phyloP scores from a whole-genome alignment of 2,888 invertebrate species.

The Cephus pulcher region DNA sequence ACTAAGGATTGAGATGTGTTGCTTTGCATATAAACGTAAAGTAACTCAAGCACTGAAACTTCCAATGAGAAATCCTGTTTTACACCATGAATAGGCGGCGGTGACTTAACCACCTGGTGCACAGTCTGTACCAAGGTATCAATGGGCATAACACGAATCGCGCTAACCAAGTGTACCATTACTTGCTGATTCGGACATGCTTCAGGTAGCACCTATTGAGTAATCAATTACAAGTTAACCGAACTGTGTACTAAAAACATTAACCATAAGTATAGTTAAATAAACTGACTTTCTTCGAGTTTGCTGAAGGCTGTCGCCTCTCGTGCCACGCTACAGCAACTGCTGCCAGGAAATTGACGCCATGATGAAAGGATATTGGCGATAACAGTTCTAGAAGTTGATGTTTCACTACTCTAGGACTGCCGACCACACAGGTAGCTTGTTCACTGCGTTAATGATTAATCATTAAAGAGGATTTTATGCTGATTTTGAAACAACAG shows the following conservation, averaged over 20 bases:
- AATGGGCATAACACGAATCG: constrained; percentile 85
- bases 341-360: constrained; percentile 83
- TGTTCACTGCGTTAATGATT: constrained; percentile 64
- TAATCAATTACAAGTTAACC: not conserved
- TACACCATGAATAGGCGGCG: constrained; percentile 73
- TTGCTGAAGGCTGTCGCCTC: constrained; percentile 69
- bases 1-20: constrained; percentile 77
- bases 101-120: constrained; percentile 84
- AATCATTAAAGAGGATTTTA: not conserved
- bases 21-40: constrained; percentile 78
- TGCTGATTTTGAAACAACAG: not conserved
- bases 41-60: constrained; percentile 84
- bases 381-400: constrained; percentile 85
- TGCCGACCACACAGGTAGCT: constrained; percentile 70
- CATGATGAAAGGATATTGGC: constrained; percentile 86
- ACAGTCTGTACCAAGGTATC: constrained; percentile 86
- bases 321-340: constrained; percentile 90
- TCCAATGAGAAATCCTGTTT: constrained; percentile 75
- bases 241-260: not conserved
- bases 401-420: constrained; percentile 78
- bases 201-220: constrained; percentile 70
- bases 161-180: constrained; percentile 82
- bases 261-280: not conserved
- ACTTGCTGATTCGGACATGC: constrained; percentile 78
- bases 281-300: constrained; percentile 62